Evolutionary conservation across 2,797 vertebrate genomes (phyloP).

Genomic region (Muscicapa comitata): DNA sequence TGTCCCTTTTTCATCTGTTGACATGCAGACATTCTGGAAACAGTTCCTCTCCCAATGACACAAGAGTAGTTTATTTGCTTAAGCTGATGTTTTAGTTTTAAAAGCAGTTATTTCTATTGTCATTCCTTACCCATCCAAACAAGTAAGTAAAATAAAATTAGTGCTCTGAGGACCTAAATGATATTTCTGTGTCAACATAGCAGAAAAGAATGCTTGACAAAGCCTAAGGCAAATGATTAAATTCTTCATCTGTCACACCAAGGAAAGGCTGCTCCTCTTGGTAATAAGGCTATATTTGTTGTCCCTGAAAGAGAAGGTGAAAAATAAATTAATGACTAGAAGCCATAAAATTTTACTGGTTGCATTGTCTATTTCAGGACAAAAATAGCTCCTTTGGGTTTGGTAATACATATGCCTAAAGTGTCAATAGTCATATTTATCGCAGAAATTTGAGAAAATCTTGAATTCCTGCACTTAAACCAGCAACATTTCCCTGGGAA

Average conservation of each 20-base stretch:
- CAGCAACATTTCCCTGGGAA: background rate
- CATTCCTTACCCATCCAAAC: background rate
- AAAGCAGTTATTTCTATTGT: background rate
- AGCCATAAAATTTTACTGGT: background rate
- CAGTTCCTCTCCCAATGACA: background rate
- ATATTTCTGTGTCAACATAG: conserved; percentile 24
- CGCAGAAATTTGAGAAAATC: background rate
- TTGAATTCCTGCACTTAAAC: background rate
- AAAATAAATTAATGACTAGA: conserved; percentile 20
- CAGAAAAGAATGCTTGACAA: background rate
- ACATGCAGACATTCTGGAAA: background rate
- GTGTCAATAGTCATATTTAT: background rate
- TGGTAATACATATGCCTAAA: background rate
- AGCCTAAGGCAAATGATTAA: conserved; percentile 23
- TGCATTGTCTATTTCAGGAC: background rate
- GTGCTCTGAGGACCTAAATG: background rate
- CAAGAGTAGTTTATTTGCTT: background rate
- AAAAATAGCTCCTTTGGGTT: conserved; percentile 3
- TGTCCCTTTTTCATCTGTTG: background rate
- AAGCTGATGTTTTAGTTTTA: background rate
- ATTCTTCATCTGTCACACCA: conserved; percentile 22
- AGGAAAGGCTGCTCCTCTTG: conserved; percentile 1
- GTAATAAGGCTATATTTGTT: conserved; percentile 4
- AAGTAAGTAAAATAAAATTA: conserved; percentile 17
- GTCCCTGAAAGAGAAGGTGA: conserved; percentile 1